Conservation (phyloP, 2,888 invertebrate species). For the Melinopterus prodromus region DNA sequence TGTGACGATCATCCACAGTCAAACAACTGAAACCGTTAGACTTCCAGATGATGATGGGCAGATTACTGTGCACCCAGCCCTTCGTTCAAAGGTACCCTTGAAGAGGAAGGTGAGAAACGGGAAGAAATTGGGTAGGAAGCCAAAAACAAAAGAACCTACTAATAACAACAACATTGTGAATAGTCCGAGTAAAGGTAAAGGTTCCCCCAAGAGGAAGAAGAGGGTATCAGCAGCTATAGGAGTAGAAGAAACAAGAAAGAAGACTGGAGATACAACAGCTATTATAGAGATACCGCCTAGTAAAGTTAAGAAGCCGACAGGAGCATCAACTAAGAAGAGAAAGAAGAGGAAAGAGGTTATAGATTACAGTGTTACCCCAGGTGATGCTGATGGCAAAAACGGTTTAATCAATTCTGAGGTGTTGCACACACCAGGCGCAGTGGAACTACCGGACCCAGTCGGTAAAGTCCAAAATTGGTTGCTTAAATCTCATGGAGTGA, state of each 20-base stretch:
- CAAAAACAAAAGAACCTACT: constrained; percentile 60
- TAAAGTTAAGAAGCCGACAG: constrained; percentile 59
- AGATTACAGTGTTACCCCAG: constrained; percentile 77
- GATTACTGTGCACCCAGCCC: constrained; percentile 83
- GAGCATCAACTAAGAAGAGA: constrained; percentile 62
- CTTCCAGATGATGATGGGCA: constrained; percentile 72
- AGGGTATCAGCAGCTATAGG: constrained; percentile 60
- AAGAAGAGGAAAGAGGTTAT: constrained; percentile 75
- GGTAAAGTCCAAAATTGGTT: constrained; percentile 90
- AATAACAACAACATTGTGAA: constrained; percentile 55
- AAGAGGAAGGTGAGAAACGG: constrained; percentile 80
- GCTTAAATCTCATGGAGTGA: constrained; percentile 71
- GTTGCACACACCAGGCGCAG: constrained; percentile 58
- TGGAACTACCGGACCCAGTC: constrained; percentile 64
- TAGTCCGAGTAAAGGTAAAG: constrained; percentile 55
- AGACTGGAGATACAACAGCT: constrained; percentile 59
- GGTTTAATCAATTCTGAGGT: constrained; percentile 60
- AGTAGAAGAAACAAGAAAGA: constrained; percentile 67
- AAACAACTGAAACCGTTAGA: constrained; percentile 87
- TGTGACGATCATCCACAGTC: constrained; percentile 89
- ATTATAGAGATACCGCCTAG: constrained; percentile 57
- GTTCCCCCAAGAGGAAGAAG: constrained; percentile 59
- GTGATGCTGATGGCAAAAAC: constrained; percentile 66
- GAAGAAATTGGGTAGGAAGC: constrained; percentile 66
- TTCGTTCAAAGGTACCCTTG: constrained; percentile 84